These are phyloP conservation scores for Gouania willdenowi DNA, from an alignment of 2,797 vertebrate species.

Conservation along the genomic window DNA sequence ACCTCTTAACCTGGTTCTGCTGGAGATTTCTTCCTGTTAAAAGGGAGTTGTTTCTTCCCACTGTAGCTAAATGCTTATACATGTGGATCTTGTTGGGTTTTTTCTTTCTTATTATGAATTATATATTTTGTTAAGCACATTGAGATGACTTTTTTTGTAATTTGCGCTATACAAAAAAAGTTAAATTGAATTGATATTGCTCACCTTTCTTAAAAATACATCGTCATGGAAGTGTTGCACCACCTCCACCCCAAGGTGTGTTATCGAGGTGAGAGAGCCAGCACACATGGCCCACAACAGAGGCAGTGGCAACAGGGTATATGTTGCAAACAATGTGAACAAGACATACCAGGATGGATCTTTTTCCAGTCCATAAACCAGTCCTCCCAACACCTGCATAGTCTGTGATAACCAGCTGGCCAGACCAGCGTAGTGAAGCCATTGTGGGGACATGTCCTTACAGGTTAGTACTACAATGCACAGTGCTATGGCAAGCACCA, in stretches of 20 bases:
- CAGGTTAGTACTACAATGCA: slow-evolving; percentile 66
- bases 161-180: too few species aligned
- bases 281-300: slow-evolving; percentile 78
- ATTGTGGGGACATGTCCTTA: slow-evolving; percentile 66
- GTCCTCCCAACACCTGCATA: slow-evolving; percentile 67
- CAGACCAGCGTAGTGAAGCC: slow-evolving; percentile 72
- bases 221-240: slow-evolving; percentile 50
- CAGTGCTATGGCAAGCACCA: slow-evolving; percentile 54
- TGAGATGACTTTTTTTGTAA: too few species aligned
- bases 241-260: slow-evolving; percentile 68
- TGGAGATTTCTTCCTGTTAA: too few species aligned
- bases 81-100: too few species aligned
- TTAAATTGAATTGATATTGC: too few species aligned
- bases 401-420: slow-evolving; percentile 78
- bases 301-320: slow-evolving; percentile 77
- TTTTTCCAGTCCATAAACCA: slow-evolving; percentile 72
- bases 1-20: too few species aligned
- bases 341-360: slow-evolving; percentile 79
- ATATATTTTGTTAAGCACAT: too few species aligned
- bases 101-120: too few species aligned
- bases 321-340: slow-evolving; percentile 77
- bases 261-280: slow-evolving; percentile 66
- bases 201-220: slow-evolving; percentile 68
- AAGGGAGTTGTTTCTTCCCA: too few species aligned
- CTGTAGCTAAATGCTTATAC: too few species aligned